Conservation (phyloP, 2,113 vertebrate species). For the Lophotis ruficrista region DNA sequence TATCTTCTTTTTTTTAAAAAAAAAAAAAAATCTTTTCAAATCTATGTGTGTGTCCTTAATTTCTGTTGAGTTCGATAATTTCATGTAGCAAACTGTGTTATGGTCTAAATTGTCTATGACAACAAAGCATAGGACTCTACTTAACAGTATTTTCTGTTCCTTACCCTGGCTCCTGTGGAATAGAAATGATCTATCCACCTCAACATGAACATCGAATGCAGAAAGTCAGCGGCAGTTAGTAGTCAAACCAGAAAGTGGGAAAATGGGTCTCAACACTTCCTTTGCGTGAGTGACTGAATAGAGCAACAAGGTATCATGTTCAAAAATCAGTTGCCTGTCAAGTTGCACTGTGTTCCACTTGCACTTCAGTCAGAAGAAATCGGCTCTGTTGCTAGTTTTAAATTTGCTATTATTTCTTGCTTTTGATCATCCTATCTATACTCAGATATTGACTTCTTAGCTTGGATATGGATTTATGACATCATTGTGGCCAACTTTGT, state of each 20-base stretch:
- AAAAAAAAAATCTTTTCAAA: too few relatives aligned
- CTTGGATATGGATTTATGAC: not conserved
- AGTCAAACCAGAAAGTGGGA: not conserved
- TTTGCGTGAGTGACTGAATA: not conserved
- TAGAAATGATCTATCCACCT: not conserved
- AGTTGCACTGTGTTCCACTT: not conserved
- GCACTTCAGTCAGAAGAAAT: not conserved
- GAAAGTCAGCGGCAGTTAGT: not conserved
- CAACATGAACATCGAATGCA: not conserved
- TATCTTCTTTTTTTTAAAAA: not conserved
- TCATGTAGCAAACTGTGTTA: not conserved
- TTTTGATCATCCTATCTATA: not conserved
- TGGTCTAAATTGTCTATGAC: not conserved
- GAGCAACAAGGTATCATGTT: not conserved
- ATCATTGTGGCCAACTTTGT: not conserved
- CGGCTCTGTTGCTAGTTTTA: not conserved
- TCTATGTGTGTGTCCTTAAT: not conserved
- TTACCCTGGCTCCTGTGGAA: not conserved
- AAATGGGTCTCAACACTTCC: not conserved
- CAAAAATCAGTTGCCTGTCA: not conserved
- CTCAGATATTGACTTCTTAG: not conserved
- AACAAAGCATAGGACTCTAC: not conserved
- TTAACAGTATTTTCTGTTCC: not conserved
- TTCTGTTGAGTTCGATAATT: not conserved
- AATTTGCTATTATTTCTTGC: not conserved